Percentiles rank a stretch among this genome's conserved stretches.
Conservation (phyloP, 2,888 invertebrate genomes). For the Chaitophorus viminalis region DNA sequence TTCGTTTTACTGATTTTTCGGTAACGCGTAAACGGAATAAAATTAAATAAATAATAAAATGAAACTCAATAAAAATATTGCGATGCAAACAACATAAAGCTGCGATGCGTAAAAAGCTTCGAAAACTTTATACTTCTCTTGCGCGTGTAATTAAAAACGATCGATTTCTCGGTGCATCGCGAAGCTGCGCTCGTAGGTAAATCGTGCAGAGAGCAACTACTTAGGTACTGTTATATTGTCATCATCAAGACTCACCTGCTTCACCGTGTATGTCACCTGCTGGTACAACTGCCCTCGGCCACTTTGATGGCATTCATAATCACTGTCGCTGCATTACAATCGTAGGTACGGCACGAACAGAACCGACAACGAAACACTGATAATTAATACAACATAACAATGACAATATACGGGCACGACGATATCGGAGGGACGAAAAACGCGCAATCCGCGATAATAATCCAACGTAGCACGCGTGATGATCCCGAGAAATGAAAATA, state of each 20-base stretch:
- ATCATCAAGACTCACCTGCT: constrained; percentile 19
- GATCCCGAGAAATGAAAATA: neutral
- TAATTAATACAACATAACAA: no score
- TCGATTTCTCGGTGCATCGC: no score
- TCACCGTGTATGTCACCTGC: constrained; percentile 11
- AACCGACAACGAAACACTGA: no score
- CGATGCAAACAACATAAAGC: no score
- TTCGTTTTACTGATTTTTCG: neutral
- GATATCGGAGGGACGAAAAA: neutral
- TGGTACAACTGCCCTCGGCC: neutral
- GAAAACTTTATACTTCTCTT: no score
- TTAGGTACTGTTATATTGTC: no score
- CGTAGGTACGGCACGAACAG: neutral
- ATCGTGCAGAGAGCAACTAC: no score
- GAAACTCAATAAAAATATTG: no score
- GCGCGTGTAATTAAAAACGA: no score
- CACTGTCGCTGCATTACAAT: neutral
- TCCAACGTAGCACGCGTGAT: neutral
- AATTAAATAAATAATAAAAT: no score
- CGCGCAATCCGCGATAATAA: neutral
- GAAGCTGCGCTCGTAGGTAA: no score
- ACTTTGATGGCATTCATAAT: neutral
- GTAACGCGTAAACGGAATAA: neutral
- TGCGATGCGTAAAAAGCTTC: no score
- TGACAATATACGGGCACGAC: neutral